Conservation (phyloP, 1,140 invertebrate species). For the Apocrypta bakeri region DNA sequence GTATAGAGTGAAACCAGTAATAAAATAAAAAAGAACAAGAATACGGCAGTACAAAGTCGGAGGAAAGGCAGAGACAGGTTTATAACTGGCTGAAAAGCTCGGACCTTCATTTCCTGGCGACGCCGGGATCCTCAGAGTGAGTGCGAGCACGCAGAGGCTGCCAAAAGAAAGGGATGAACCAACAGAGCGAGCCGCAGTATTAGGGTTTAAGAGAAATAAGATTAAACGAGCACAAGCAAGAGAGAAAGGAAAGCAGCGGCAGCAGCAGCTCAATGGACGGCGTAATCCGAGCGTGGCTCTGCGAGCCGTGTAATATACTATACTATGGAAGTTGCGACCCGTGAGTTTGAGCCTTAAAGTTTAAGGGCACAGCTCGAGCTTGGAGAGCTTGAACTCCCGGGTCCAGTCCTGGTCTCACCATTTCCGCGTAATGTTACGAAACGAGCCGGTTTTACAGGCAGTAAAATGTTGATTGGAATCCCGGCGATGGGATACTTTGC, state of each 20-base stretch:
- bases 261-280: not conserved
- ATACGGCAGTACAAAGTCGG: not conserved
- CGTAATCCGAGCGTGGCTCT: not conserved
- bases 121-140: not conserved
- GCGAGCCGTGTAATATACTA: not conserved
- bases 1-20: no score
- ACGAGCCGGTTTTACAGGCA: conserved; percentile 63
- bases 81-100: conserved; percentile 1
- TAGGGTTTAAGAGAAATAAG: not conserved
- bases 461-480: conserved; percentile 67
- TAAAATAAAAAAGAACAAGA: not conserved
- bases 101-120: not conserved
- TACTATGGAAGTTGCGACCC: not conserved
- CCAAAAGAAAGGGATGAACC: not conserved
- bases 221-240: not conserved
- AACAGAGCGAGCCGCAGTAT: not conserved
- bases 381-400: not conserved
- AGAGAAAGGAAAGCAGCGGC: not conserved
- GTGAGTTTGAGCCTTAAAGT: not conserved
- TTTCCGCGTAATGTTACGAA: conserved; percentile 44
- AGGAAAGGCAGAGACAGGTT: not conserved
- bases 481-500: conserved; percentile 48
- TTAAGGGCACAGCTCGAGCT: not conserved
- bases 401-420: not conserved
- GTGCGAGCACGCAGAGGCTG: not conserved